These are phyloP conservation scores for Chaetophractus vellerosus DNA, from an alignment of 2,797 vertebrate genomes.

Conservation along the genomic window DNA sequence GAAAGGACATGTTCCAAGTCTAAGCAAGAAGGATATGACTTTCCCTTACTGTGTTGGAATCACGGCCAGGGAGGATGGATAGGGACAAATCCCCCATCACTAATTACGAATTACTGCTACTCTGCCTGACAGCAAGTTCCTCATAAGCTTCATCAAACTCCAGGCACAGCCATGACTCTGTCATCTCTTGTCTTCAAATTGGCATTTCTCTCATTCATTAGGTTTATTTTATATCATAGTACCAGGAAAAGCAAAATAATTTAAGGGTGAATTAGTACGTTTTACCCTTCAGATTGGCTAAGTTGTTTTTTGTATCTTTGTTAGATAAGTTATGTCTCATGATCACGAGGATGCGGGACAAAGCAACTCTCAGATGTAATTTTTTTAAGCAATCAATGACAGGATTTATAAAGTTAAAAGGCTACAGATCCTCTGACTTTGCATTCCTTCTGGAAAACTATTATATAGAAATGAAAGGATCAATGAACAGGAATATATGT, in stretches of 20 bases:
- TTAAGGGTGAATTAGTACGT: neutral
- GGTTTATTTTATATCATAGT: neutral
- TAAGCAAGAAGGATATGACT: neutral
- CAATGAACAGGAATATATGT: neutral
- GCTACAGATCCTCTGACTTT: neutral
- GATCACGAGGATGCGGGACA: neutral
- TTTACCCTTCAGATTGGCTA: neutral
- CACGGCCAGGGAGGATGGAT: neutral
- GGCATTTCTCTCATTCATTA: neutral
- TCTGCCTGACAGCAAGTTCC: neutral
- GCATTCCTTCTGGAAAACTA: neutral
- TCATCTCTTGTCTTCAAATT: neutral
- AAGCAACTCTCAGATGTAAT: neutral
- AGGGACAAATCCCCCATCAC: neutral
- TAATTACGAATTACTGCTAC: too few relatives aligned
- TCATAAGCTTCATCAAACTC: neutral
- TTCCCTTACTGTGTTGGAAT: neutral
- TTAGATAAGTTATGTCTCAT: neutral
- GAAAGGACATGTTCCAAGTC: neutral
- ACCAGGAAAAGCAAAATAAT: neutral
- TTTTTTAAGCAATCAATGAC: neutral
- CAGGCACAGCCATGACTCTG: too few relatives aligned
- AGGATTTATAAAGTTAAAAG: neutral
- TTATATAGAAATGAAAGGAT: neutral
- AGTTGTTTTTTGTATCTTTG: neutral